Evolutionary conservation across 2,797 vertebrate species (phyloP).

Genomic region (Gastrophryne carolinensis): DNA sequence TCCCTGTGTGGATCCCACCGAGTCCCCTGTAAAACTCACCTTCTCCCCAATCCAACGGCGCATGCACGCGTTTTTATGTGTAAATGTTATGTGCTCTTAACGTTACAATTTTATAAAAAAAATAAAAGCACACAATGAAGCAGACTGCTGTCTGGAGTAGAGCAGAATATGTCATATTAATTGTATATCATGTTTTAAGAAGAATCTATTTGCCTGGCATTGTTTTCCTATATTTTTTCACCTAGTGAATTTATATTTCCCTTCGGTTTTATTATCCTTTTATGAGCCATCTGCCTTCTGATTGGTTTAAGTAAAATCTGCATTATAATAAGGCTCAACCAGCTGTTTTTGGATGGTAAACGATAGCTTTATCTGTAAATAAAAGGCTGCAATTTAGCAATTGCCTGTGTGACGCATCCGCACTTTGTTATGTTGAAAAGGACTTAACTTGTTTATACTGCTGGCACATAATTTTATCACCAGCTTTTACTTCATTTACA

Average conservation of each 20-base stretch:
- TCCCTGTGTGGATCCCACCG: no score
- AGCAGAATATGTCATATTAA: neutral
- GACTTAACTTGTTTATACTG: constrained; percentile 39
- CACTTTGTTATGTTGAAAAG: constrained; percentile 36
- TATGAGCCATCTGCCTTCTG: constrained; percentile 34
- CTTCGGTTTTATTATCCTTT: constrained; percentile 35
- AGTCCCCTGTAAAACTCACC: no score
- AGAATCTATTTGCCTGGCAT: neutral
- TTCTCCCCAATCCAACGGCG: no score
- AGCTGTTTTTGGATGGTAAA: constrained; percentile 45
- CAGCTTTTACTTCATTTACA: constrained; percentile 32
- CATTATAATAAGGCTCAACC: constrained; percentile 39
- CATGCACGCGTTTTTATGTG: no score
- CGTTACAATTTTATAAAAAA: neutral
- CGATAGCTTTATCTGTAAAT: constrained; percentile 44
- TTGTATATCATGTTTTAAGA: constrained; percentile 3
- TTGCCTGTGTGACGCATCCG: constrained; percentile 38
- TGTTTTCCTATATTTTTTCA: constrained; percentile 16
- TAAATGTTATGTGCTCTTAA: no score
- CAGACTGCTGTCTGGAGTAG: neutral
- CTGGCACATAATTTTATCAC: constrained; percentile 30
- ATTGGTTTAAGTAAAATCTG: constrained; percentile 48
- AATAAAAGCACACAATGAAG: neutral
- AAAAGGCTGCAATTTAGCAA: constrained; percentile 48
- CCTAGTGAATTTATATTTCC: constrained; percentile 33